phyloP scores from a whole-genome alignment of 30 jellyfish, hydroid and myxozoan species.

The Aurelia sp. region DNA sequence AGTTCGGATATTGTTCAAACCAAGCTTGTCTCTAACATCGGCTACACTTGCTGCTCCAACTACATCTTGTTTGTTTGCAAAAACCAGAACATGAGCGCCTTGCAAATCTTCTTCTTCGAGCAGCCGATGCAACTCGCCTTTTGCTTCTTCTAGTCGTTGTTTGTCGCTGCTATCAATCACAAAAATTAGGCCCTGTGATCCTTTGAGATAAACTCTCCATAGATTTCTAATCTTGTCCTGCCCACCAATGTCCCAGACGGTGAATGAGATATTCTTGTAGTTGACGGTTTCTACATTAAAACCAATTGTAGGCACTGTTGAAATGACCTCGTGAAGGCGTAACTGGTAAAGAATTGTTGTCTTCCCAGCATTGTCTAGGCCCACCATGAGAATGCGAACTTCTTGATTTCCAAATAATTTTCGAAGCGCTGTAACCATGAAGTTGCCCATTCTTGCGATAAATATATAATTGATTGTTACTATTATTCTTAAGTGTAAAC shows the following conservation, averaged over 20 bases:
- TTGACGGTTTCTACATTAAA: conserved; percentile 95
- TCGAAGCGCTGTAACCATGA: conserved; percentile 71
- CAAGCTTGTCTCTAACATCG: conserved; percentile 80
- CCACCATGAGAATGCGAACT: conserved; percentile 98
- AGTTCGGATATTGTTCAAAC: conserved; percentile 69
- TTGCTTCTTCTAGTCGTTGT: conserved; percentile 89
- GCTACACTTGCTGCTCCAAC: conserved; percentile 93
- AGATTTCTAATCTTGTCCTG: conserved; percentile 95
- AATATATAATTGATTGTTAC: background rate
- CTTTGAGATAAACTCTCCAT: conserved; percentile 97
- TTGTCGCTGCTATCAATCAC: conserved; percentile 95
- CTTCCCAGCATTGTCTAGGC: conserved; percentile 99
- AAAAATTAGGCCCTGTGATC: conserved; percentile 94
- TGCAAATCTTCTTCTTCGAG: conserved; percentile 91
- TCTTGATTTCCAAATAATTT: conserved; percentile 94
- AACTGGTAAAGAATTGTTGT: conserved; percentile 90
- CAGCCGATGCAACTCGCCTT: conserved; percentile 71
- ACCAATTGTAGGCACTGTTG: conserved; percentile 97
- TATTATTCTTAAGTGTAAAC: no score
- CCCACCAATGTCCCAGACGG: conserved; percentile 99
- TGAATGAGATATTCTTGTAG: conserved; percentile 88
- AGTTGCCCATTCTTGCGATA: conserved; percentile 74
- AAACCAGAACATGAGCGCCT: conserved; percentile 90
- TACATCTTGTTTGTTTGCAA: conserved; percentile 98
- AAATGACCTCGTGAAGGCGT: conserved; percentile 93